Base-by-base conservation (phyloP, 2,888 invertebrate species). In the Drosophila peninsularis region DNA sequence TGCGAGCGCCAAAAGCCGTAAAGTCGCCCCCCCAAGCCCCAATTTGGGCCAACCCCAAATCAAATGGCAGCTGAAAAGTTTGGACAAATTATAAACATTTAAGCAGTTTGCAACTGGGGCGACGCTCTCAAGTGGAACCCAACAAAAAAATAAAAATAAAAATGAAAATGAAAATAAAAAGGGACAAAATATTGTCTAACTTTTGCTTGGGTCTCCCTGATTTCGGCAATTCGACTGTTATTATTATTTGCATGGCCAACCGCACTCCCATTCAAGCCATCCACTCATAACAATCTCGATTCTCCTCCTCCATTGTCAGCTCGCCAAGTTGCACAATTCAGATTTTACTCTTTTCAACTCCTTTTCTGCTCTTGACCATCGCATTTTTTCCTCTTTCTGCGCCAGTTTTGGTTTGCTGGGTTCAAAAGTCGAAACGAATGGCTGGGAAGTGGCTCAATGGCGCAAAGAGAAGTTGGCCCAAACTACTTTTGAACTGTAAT, bases 61-160 rank as follows among this genome's bases (percentile, higher is more conserved):
- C 62, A 66, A 75, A 66, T 71, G 72, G 72, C 49, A 65, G 56
- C 72, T 69, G 45, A 44, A 83, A 82, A 76, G 62, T 84, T 78
- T 78, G 60, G 62, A 74, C 82, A 82, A 82, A 87, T 84, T 87
- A 82, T 87, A 78, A 87, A 72, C 82, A 84, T 70, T 66, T 70
- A 78, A 76, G 42, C 78, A 78, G 78, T 74, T 67, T 47, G 57
- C 70, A 72, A 75, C 63, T 67, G 61, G 64, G 74, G 70, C 87
- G 81, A 83, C 81, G 71, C 66, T 80, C 75, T 75, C 67, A 67
- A 83, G 78, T 65, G 71, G 45, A 61, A 41, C 67, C 30, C 47
- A 47, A 54, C 39, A 53, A 62, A 61, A 30, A 60, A 63, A 53
- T n/a, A 3, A 27, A 39, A 17, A 42, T 21, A 13, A 44, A 36